Evolutionary conservation across 2,113 vertebrate species (phyloP).

Genomic region (Rhea americana): DNA sequence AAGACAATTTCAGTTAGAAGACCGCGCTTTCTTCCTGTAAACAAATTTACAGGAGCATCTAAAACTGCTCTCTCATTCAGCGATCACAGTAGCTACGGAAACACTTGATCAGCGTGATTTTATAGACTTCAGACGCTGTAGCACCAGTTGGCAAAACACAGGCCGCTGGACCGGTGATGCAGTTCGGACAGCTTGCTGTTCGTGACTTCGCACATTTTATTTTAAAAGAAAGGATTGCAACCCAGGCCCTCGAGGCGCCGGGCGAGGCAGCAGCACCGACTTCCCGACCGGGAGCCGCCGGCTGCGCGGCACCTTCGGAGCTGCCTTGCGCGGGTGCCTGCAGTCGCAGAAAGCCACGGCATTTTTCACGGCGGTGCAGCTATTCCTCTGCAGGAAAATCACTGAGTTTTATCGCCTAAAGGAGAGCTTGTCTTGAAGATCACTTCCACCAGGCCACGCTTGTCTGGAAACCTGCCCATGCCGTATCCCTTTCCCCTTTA

Average conservation of each 20-base stretch:
- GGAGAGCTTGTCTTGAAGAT: accelerated
- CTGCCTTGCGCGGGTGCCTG: too few species aligned
- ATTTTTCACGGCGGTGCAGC: too few species aligned
- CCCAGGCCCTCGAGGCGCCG: too few species aligned
- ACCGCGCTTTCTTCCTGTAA: not conserved
- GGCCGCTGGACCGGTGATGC: not conserved
- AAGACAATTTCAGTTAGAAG: not conserved
- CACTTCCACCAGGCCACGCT: not conserved
- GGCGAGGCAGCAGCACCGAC: too few species aligned
- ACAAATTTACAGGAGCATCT: not conserved
- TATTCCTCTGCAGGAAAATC: not conserved
- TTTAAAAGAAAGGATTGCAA: not conserved
- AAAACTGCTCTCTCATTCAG: not conserved
- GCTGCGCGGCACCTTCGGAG: too few species aligned
- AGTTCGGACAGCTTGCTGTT: too few species aligned
- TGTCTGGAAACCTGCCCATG: too few species aligned
- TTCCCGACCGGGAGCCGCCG: too few species aligned
- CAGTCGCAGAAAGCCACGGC: not conserved
- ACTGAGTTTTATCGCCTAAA: not conserved
- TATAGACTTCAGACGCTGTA: not conserved
- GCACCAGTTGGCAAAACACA: not conserved
- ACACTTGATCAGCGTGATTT: not conserved
- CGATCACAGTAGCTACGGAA: not conserved
- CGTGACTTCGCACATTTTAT: not conserved
- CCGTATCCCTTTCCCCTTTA: not conserved